A percentile compares a stretch with the other conserved stretches of the same genome.
Conservation (phyloP, 2,113 vertebrate species). For the Nothoprocta perdicaria region DNA sequence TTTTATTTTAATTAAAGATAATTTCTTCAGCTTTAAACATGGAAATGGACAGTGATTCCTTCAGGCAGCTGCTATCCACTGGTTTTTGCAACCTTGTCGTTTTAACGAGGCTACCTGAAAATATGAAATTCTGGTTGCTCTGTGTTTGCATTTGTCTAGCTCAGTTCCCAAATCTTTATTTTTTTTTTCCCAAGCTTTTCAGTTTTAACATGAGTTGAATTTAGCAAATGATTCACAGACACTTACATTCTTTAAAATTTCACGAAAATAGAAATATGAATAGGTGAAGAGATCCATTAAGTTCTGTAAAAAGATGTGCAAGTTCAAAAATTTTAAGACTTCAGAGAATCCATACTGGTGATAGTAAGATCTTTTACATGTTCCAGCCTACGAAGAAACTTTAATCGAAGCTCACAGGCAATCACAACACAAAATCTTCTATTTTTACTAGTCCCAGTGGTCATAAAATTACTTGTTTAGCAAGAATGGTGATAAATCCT, state of each 20-base stretch:
- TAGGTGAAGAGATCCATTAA: neutral
- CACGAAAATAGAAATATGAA: neutral
- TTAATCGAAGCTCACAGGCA: neutral
- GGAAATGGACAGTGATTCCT: slow-evolving; percentile 15
- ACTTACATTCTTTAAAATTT: neutral
- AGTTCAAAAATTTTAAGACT: neutral
- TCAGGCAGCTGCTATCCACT: neutral
- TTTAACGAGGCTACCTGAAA: neutral
- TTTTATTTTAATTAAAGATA: slow-evolving; percentile 48
- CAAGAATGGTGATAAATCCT: neutral
- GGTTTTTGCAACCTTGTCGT: neutral
- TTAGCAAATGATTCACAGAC: neutral
- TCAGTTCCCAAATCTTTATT: neutral
- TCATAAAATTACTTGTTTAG: neutral
- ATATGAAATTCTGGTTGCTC: neutral
- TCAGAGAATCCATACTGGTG: neutral
- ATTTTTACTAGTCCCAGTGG: neutral
- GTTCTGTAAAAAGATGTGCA: neutral
- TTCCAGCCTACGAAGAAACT: neutral
- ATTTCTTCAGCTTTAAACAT: neutral
- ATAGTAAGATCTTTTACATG: fast-evolving
- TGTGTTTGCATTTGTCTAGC: neutral
- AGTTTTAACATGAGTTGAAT: neutral
- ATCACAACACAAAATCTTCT: neutral
- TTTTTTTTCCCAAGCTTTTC: neutral